Base-by-base conservation (phyloP, 1,140 invertebrate genomes). In the Lamellibrachia luymesi region DNA sequence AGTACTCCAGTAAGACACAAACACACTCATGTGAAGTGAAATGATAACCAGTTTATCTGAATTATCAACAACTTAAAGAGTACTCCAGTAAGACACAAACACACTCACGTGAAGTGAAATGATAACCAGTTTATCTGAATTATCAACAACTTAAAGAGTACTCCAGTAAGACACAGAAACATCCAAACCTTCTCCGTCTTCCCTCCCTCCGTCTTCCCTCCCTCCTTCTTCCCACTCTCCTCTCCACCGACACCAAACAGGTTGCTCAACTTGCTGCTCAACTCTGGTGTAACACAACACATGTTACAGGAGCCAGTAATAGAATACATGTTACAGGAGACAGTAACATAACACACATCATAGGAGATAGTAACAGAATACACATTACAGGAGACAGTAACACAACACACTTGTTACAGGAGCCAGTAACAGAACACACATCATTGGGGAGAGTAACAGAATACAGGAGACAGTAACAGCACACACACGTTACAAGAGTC, bases 261-360 rank as follows among this genome's bases (percentile, higher is more conserved):
- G 96, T 98, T 99, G 96, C 98, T 98, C 94, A 99, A 98, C 51
- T 98, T 99, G 95, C 97, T 98, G 94, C 98, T 98, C 94, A 99
- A 97, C 97, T 99, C 96, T 97, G 93, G 17, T 95, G 95, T 89
- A 92, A 92, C 92, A 93, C 90, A 91, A 94, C 50, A 50, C 64
- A 80, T 17, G 64, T 80, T 80, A 80, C 64, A 80, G 64, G 90
- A 93, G 90, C 50, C 50, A 90, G 51, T 27, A 92, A 90, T 27
- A 92, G 22, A 8, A 64, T 22, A 92, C 25, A 64, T 38, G 38
- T 38, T 38, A 38, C 38, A 38, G 38, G 38, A 38, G 38, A 0
- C 38, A 38, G 38, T 38, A 38, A 38, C 38, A 38, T 0, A 38
- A 38, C 38, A 38, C 38, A 38, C 38, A 38, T 38, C 38, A 38